Percentiles rank a stretch among this genome's conserved stretches.
Conservation (phyloP, 2,888 invertebrate species). For the Micropterix aruncella region DNA sequence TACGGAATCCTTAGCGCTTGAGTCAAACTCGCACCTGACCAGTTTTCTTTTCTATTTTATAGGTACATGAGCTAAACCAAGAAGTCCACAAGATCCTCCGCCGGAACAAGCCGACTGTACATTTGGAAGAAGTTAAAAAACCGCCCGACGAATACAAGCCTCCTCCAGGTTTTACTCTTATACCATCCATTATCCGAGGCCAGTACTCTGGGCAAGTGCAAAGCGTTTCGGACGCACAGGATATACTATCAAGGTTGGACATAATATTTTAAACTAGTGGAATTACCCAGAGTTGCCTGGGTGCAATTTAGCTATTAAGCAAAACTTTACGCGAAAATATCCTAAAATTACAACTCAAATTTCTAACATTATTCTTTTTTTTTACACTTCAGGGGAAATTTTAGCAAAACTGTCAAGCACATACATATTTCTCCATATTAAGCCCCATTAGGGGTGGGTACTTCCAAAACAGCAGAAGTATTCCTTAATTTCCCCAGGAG, state of each 20-base stretch:
- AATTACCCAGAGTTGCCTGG: too few species aligned
- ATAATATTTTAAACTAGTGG: neutral
- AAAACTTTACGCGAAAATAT: too few species aligned
- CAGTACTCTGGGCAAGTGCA: conserved; percentile 26
- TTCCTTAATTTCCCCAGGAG: too few species aligned
- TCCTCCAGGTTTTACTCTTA: conserved; percentile 46
- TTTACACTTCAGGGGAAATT: neutral
- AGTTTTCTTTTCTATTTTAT: too few species aligned
- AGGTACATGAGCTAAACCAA: conserved; percentile 54
- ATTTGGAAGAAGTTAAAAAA: conserved; percentile 36
- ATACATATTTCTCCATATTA: too few species aligned
- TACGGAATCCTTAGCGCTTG: too few species aligned
- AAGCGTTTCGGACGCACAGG: conserved; percentile 1
- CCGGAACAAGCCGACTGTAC: conserved; percentile 45
- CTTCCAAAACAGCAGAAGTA: too few species aligned
- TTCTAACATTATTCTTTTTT: neutral
- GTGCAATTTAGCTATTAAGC: too few species aligned
- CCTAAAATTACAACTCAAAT: too few species aligned
- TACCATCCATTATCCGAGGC: conserved; percentile 35
- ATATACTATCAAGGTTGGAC: neutral
- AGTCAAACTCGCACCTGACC: too few species aligned
- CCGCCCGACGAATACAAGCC: conserved; percentile 42
- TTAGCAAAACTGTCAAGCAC: neutral
- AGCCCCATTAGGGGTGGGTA: too few species aligned
- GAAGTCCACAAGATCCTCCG: conserved; percentile 50